These are phyloP conservation scores for Eulithis testata DNA, from an alignment of 2,888 invertebrate genomes.

Conservation along the genomic window DNA sequence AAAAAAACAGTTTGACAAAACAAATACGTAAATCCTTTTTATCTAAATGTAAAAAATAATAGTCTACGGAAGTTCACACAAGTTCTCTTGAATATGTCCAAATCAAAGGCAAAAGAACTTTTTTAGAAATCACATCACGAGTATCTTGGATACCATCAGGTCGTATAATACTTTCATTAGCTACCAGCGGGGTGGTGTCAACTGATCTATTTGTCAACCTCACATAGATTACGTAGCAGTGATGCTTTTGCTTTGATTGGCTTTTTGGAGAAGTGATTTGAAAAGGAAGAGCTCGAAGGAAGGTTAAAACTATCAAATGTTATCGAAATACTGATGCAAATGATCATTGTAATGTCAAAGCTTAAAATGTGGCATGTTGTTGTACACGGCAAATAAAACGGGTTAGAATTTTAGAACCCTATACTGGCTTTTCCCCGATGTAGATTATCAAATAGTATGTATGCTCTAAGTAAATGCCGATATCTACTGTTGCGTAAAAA, in stretches of 20 bases:
- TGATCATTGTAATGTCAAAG: no score
- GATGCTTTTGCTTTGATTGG: conserved; percentile 31
- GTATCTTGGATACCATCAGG: conserved; percentile 29
- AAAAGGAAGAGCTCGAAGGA: not conserved
- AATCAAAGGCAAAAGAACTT: conserved; percentile 8
- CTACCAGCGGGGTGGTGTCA: conserved; percentile 37
- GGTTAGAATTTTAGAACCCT: no score
- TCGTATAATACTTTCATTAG: conserved; percentile 58
- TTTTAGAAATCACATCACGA: conserved; percentile 8
- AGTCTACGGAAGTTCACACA: not conserved
- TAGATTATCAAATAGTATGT: no score
- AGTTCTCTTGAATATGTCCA: not conserved
- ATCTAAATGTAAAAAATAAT: no score
- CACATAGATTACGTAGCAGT: conserved; percentile 13
- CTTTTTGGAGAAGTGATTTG: conserved; percentile 8
- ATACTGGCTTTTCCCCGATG: no score
- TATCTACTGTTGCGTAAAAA: no score
- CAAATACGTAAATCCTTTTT: no score
- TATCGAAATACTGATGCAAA: no score
- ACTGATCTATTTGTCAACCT: conserved; percentile 47
- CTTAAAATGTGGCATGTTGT: no score
- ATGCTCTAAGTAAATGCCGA: no score
- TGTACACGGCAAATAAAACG: no score
- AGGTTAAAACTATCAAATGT: not conserved
- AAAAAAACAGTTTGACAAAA: no score